A percentile compares a stretch with the other conserved stretches of the same genome.
These are phyloP conservation scores for Oreochromis niloticus DNA, from an alignment of 2,113 vertebrate species.

Conservation along the genomic window DNA sequence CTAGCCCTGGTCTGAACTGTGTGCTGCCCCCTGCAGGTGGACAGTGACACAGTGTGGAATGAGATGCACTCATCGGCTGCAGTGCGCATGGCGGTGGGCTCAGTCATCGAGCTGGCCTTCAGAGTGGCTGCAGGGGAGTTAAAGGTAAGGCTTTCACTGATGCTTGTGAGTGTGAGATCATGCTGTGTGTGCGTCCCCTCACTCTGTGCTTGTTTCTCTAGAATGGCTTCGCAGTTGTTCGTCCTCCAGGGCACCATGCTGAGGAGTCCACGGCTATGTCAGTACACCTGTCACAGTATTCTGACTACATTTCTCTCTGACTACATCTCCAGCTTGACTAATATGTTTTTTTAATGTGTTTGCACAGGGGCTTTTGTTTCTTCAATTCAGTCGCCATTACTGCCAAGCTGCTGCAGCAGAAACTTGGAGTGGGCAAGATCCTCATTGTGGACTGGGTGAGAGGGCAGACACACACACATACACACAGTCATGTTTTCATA, in stretches of 20 bases:
- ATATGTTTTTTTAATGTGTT: not conserved
- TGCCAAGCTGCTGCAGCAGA: slow-evolving; percentile 64
- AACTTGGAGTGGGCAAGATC: slow-evolving; percentile 64
- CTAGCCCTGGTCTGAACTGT: not conserved
- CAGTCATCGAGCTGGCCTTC: slow-evolving; percentile 64
- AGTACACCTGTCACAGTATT: not conserved
- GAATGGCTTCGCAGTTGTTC: slow-evolving; percentile 65
- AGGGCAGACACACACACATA: not conserved
- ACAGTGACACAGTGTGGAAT: slow-evolving; percentile 68
- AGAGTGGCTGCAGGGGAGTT: slow-evolving; percentile 62
- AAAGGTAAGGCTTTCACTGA: slow-evolving; percentile 16
- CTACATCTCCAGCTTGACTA: not conserved
- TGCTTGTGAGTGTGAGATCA: not conserved
- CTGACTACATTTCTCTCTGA: no score
- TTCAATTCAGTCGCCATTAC: slow-evolving; percentile 68
- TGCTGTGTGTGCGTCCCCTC: not conserved
- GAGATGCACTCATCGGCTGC: slow-evolving; percentile 68
- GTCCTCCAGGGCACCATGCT: slow-evolving; percentile 64
- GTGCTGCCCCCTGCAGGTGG: slow-evolving; percentile 47
- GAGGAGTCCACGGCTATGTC: slow-evolving; percentile 69
- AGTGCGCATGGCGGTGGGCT: slow-evolving; percentile 65
- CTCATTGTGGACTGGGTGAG: slow-evolving; percentile 67
- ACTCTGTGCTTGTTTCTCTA: not conserved
- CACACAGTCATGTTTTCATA: not conserved
- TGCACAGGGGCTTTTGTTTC: slow-evolving; percentile 65